Evolutionary conservation across 2,888 invertebrate species (phyloP).

Genomic region (Philhelius pedissequus): DNA sequence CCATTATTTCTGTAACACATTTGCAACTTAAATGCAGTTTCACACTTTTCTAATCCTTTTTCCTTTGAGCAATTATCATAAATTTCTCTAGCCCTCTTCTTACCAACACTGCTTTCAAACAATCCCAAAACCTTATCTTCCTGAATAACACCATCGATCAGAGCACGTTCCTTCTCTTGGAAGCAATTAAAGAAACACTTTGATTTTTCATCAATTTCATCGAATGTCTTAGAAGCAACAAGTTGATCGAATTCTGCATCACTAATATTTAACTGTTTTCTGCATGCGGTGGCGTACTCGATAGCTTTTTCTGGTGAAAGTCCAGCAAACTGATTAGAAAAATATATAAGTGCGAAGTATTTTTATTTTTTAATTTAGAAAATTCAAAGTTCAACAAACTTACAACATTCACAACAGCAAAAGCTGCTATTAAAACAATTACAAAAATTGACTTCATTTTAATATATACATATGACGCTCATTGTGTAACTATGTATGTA

Average conservation of each 20-base stretch:
- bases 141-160: neutral
- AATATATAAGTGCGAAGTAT: neutral
- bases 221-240: neutral
- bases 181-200: constrained; percentile 6
- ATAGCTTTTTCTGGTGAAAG: neutral
- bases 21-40: constrained; percentile 6
- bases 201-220: neutral
- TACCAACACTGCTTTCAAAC: neutral
- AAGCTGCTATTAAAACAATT: neutral
- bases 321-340: neutral
- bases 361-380: neutral
- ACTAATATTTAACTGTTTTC: neutral
- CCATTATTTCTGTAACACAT: neutral
- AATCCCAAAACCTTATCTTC: neutral
- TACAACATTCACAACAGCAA: neutral
- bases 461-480: too few species aligned
- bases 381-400: neutral
- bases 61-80: neutral
- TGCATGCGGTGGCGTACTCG: neutral
- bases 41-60: neutral
- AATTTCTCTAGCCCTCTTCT: neutral
- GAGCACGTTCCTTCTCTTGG: neutral
- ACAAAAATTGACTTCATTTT: neutral
- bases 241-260: neutral
- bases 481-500: too few species aligned